A percentile compares a stretch with the other conserved stretches of the same genome.
Evolutionary conservation across 2,888 invertebrate genomes (phyloP).

Genomic region (Thysanoteuthis rhombus): DNA sequence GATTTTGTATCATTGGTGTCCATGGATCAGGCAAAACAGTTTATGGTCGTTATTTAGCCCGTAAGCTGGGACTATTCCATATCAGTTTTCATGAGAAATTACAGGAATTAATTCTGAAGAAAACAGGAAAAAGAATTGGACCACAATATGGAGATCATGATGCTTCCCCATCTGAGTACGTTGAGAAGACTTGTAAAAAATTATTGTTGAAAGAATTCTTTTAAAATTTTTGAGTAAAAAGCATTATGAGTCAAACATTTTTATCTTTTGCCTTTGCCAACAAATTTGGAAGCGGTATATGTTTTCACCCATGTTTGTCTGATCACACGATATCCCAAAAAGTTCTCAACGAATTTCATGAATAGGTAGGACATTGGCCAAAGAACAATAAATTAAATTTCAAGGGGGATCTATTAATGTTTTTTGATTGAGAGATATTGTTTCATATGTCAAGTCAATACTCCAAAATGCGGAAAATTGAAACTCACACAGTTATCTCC

Average conservation of each 20-base stretch:
- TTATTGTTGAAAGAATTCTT: background rate
- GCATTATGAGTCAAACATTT: background rate
- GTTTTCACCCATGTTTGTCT: no score
- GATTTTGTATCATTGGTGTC: slow-evolving; percentile 64
- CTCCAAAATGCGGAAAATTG: no score
- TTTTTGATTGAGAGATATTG: no score
- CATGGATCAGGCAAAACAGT: slow-evolving; percentile 66
- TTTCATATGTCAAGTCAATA: no score
- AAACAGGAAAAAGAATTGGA: slow-evolving; percentile 67
- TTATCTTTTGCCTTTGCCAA: no score
- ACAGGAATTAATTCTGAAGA: slow-evolving; percentile 66
- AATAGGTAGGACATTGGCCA: no score
- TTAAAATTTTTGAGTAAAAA: background rate
- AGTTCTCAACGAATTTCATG: no score
- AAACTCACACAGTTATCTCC: no score
- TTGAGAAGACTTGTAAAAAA: background rate
- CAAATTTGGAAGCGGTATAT: no score
- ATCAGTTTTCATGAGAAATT: slow-evolving; percentile 66
- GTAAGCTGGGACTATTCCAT: slow-evolving; percentile 67
- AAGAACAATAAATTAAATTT: no score
- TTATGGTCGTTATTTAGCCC: slow-evolving; percentile 64
- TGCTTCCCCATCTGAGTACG: background rate
- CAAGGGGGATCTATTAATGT: no score
- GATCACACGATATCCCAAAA: no score
- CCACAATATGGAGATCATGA: slow-evolving; percentile 62